Evolutionary conservation across 1,140 invertebrate genomes (phyloP).

Genomic region (Listronotus oregonensis): DNA sequence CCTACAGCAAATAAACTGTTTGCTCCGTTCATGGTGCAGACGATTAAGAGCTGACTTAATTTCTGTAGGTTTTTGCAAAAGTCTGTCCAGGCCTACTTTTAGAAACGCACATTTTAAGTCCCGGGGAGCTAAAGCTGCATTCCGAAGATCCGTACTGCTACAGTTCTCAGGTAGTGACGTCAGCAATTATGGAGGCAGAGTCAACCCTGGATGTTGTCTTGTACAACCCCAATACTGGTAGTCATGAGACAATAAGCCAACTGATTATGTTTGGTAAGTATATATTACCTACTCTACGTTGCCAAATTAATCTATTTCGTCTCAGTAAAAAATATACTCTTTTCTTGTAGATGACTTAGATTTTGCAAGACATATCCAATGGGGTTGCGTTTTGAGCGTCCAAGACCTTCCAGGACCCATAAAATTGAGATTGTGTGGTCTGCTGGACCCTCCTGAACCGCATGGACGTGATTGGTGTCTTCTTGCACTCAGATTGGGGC

Average conservation of each 20-base stretch:
- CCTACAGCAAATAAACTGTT: too few species aligned
- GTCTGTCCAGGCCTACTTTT: conserved; percentile 71
- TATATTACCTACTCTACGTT: conserved; percentile 47
- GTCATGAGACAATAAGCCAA: conserved; percentile 69
- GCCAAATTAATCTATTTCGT: background rate
- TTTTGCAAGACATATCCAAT: conserved; percentile 51
- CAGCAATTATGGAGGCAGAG: conserved; percentile 62
- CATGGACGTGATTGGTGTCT: conserved; percentile 85
- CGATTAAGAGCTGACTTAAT: too few species aligned
- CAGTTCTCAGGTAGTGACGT: conserved; percentile 65
- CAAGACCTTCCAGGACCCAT: conserved; percentile 57
- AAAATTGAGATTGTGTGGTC: conserved; percentile 62
- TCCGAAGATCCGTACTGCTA: conserved; percentile 63
- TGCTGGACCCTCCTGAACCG: conserved; percentile 78
- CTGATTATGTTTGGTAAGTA: conserved; percentile 69
- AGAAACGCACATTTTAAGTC: conserved; percentile 70
- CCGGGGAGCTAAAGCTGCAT: conserved; percentile 64
- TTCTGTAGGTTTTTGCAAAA: conserved; percentile 60
- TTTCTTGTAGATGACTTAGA: conserved; percentile 47
- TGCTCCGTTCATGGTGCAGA: too few species aligned
- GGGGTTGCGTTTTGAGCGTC: conserved; percentile 54
- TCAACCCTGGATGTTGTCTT: conserved; percentile 57
- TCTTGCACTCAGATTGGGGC: conserved; percentile 74
- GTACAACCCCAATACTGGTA: conserved; percentile 64
- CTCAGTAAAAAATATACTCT: too few species aligned